phyloP scores from a whole-genome alignment of 1,140 invertebrate genomes.

The Drosophila sturtevanti region DNA sequence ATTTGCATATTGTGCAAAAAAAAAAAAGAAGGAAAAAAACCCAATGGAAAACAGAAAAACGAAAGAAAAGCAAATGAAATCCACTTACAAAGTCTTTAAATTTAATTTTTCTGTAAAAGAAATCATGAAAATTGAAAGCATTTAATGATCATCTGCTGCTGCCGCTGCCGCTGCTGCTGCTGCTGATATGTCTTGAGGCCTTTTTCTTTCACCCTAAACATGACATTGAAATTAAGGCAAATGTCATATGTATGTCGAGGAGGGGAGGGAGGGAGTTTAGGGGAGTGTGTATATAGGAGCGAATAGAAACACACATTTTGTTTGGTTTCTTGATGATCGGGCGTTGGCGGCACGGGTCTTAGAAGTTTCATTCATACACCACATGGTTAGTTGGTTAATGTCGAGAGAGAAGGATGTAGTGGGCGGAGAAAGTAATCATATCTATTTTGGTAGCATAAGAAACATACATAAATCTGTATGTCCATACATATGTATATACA shows the following conservation, averaged over 20 bases:
- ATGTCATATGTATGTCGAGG: conserved; percentile 48
- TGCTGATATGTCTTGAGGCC: conserved; percentile 34
- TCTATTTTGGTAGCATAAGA: not conserved
- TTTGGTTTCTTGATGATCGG: not conserved
- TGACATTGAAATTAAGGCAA: conserved; percentile 67
- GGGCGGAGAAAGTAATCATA: not conserved
- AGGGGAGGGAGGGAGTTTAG: not conserved
- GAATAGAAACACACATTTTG: conserved; percentile 17
- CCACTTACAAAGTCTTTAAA: conserved; percentile 79
- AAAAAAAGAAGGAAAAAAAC: conserved; percentile 29
- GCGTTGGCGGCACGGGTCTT: not conserved
- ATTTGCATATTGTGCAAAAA: conserved; percentile 79
- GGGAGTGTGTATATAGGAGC: not conserved
- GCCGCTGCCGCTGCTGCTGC: not conserved
- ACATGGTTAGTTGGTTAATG: not conserved
- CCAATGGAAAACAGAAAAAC: conserved; percentile 3
- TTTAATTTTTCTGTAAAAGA: conserved; percentile 66
- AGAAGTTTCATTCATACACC: not conserved
- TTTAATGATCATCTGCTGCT: conserved; percentile 62
- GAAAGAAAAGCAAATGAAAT: conserved; percentile 52
- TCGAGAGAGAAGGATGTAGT: not conserved
- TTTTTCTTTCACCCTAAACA: conserved; percentile 43
- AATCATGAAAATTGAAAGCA: conserved; percentile 68
- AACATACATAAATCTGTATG: not conserved
- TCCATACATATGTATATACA: not conserved